These are phyloP conservation scores for Gortyna flavago DNA, from an alignment of 2,888 invertebrate species.

Conservation along the genomic window DNA sequence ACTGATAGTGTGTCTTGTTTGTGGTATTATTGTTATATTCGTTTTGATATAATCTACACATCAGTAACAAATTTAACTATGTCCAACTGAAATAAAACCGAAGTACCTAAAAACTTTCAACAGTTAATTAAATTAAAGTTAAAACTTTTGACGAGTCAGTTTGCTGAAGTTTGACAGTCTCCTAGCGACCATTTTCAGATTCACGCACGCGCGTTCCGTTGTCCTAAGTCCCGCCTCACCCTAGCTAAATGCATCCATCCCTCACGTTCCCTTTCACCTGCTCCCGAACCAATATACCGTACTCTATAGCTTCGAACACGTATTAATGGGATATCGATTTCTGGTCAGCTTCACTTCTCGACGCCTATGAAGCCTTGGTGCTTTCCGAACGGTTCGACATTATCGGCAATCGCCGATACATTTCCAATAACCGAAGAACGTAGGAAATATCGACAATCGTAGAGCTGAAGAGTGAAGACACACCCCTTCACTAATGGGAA, in stretches of 20 bases:
- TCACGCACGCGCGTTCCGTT: conserved; percentile 53
- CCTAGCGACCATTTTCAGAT: conserved; percentile 12
- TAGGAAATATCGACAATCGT: conserved; percentile 73
- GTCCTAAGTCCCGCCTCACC: conserved; percentile 53
- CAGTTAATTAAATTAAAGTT: conserved; percentile 5
- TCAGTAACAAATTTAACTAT: neutral
- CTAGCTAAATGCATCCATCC: conserved; percentile 77
- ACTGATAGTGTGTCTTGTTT: neutral
- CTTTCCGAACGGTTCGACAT: conserved; percentile 90
- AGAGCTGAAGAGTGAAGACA: conserved; percentile 23
- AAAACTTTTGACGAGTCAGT: neutral
- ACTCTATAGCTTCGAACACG: conserved; percentile 83
- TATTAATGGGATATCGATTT: conserved; percentile 89
- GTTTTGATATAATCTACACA: conserved; percentile 3
- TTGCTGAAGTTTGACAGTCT: conserved; percentile 33
- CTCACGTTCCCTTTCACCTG: conserved; percentile 79
- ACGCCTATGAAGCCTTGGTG: conserved; percentile 85
- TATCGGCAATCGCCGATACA: conserved; percentile 89
- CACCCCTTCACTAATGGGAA: conserved; percentile 24
- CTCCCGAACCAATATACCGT: conserved; percentile 80
- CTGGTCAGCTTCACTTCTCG: conserved; percentile 84
- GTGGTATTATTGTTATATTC: neutral
- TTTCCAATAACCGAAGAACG: conserved; percentile 78
- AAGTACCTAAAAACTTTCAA: neutral
- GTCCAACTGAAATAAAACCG: neutral